A percentile compares a stretch with the other conserved stretches of the same genome.
Conservation (phyloP, 2,888 invertebrate species). For the Drosophila merina region DNA sequence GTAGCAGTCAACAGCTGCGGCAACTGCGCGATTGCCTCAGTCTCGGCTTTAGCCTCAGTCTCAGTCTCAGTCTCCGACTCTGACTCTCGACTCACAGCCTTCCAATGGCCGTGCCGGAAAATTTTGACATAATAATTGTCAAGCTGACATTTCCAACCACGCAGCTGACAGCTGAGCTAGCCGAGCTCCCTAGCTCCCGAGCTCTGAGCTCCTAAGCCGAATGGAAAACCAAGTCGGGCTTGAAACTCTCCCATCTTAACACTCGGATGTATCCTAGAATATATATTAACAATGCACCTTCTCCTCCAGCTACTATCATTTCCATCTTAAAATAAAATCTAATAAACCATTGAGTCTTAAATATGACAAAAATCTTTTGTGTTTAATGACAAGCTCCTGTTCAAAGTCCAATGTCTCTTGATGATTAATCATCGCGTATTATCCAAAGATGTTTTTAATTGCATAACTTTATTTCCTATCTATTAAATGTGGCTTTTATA, state of each 20-base stretch:
- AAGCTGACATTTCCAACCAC: constrained; percentile 81
- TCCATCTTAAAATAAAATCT: too few relatives aligned
- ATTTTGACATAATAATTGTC: constrained; percentile 82
- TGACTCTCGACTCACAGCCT: constrained; percentile 32
- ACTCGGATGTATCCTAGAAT: not conserved
- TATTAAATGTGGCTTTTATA: not conserved
- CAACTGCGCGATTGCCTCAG: constrained; percentile 27
- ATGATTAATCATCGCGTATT: not conserved
- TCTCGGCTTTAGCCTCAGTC: constrained; percentile 1
- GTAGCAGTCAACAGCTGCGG: constrained; percentile 76
- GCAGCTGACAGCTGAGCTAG: constrained; percentile 77
- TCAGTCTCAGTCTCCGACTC: not conserved
- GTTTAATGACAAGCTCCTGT: not conserved
- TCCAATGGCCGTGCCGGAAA: constrained; percentile 62
- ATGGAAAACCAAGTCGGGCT: constrained; percentile 32
- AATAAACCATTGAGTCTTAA: too few relatives aligned
- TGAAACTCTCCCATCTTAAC: constrained; percentile 24
- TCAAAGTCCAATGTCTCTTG: not conserved
- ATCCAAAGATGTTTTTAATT: not conserved
- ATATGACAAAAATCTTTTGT: too few relatives aligned
- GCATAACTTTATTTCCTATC: not conserved
- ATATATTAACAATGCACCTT: not conserved
- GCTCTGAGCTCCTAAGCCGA: constrained; percentile 20
- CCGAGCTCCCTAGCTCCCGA: constrained; percentile 33
- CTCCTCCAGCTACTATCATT: too few relatives aligned